Base-by-base conservation (phyloP, 1,140 invertebrate genomes). In the Bombus huntii region DNA sequence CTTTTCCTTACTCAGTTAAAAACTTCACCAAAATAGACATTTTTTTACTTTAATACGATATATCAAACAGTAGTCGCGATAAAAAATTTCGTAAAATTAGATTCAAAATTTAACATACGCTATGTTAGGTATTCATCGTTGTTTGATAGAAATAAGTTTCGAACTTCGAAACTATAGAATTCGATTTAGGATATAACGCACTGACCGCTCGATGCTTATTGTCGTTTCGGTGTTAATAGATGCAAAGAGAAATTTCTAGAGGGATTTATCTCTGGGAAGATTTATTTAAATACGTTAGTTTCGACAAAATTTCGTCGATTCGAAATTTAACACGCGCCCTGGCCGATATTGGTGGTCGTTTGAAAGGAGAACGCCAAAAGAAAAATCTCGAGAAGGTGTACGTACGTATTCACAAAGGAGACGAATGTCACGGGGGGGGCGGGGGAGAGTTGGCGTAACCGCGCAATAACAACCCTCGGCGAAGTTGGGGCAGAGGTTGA, bases 381-480 rank as follows among this genome's bases (percentile, higher is more conserved):
- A 83, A 28, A 74, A 83, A 77, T 83, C 74, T 76, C 65, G 68
- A 86, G 73, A 66, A 80, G 78, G 65, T 81, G 31, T 34, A 8
- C 31, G 73, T 44, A 39, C n/a, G 81, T 81, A 82, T 74, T 87
- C 78, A 83, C 31, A 57, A 87, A 85, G 78, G 86, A 87, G 86
- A 86, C 71, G 82, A 85, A 89, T 85, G 65, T 31, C 9, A 62
- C 44, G n/a, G n/a, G 57, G n/a, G 57, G 57, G 59, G 71, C 79
- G 84, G 85, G 47, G 44, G 15, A 53, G 47, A 53, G 68, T 88
- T 70, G 89, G 88, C 78, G 84, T 93, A 92, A 92, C 92, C 92
- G 87, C 92, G 91, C 92, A 92, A 93, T 93, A 92, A 93, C 91
- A 88, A 89, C 84, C 92, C 91, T 90, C 77, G 59, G 59, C 78